Evolutionary conservation across 2,113 vertebrate genomes (phyloP).

Genomic region (Phaethon lepturus): DNA sequence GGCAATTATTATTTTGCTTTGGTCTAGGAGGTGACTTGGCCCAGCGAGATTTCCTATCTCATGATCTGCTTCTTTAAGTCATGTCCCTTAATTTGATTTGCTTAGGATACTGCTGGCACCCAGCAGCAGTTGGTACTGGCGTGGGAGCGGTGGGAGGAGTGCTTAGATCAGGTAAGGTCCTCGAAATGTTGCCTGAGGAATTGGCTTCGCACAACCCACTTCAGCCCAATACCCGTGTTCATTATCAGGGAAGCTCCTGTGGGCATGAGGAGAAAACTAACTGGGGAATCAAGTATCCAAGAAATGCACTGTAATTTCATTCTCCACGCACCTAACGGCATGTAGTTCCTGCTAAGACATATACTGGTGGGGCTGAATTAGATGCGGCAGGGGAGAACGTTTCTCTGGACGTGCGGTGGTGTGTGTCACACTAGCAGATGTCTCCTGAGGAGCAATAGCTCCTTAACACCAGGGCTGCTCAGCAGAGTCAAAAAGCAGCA

Average conservation of each 20-base stretch:
- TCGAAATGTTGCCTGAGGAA: background rate
- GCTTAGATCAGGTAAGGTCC: background rate
- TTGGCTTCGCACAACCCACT: background rate
- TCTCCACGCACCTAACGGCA: rapidly evolving
- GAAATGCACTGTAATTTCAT: background rate
- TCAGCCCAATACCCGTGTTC: background rate
- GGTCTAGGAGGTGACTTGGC: background rate
- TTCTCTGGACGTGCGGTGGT: background rate
- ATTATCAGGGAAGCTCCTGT: background rate
- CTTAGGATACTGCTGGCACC: background rate
- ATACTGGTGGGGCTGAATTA: too few relatives aligned
- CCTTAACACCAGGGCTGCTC: background rate
- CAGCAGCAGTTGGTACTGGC: background rate
- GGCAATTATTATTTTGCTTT: background rate
- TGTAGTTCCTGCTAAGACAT: background rate
- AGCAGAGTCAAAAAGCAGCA: background rate
- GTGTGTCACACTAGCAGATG: background rate
- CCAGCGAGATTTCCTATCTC: background rate
- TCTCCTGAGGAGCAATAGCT: background rate
- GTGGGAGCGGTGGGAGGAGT: background rate
- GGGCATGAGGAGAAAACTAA: background rate
- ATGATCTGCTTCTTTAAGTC: background rate
- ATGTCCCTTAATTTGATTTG: background rate
- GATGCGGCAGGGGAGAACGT: background rate
- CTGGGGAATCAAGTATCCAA: background rate